Evolutionary conservation across 1,140 invertebrate species (phyloP).

Genomic region (Panulirus ornatus): DNA sequence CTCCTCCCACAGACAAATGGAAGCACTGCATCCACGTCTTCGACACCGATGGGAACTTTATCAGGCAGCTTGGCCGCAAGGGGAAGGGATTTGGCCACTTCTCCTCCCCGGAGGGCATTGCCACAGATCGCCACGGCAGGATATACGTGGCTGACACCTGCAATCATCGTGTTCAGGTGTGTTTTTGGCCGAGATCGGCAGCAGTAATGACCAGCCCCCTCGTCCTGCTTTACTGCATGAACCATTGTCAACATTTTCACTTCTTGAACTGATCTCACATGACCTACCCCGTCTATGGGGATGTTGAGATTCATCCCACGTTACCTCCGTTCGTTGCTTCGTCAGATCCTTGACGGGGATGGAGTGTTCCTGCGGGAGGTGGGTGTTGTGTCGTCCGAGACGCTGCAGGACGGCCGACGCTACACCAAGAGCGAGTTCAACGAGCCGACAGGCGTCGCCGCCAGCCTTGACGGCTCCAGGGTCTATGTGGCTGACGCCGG

Average conservation of each 20-base stretch:
- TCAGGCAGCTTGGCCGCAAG: constrained; percentile 83
- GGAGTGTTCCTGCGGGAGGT: constrained; percentile 80
- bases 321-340: background rate
- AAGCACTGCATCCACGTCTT: constrained; percentile 88
- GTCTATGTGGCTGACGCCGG: constrained; percentile 83
- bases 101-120: constrained; percentile 86
- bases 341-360: constrained; percentile 75
- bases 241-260: constrained; percentile 12
- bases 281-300: too few species aligned
- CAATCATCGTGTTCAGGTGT: constrained; percentile 83
- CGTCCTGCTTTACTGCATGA: background rate
- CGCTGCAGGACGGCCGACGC: constrained; percentile 66
- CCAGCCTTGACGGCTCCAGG: constrained; percentile 78
- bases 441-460: constrained; percentile 84
- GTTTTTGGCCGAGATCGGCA: too few species aligned
- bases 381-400: constrained; percentile 77
- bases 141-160: constrained; percentile 88
- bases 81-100: constrained; percentile 83
- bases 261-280: background rate
- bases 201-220: too few species aligned
- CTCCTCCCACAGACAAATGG: constrained; percentile 82
- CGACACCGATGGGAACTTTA: constrained; percentile 82
- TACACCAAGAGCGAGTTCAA: constrained; percentile 81
- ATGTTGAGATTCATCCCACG: too few species aligned
- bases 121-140: constrained; percentile 81